phyloP scores from a whole-genome alignment of 92 coral and sea anemone species.

The Ricordea florida region DNA sequence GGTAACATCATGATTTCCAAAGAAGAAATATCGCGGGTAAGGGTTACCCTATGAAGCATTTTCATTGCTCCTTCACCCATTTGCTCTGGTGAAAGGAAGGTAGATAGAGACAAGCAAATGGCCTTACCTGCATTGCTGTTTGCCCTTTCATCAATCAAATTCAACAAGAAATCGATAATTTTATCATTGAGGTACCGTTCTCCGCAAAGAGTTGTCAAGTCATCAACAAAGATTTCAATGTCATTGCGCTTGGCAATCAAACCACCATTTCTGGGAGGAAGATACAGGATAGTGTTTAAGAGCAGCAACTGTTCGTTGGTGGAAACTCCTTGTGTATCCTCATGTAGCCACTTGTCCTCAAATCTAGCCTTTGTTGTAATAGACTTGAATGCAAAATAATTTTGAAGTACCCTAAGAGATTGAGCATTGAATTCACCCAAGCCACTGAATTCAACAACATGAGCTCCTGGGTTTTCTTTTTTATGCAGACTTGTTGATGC shows the following conservation, averaged over 20 bases:
- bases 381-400: not conserved
- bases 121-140: too few species aligned
- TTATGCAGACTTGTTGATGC: not conserved
- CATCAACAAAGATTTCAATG: not conserved
- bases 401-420: constrained; percentile 4
- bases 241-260: not conserved
- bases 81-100: not conserved
- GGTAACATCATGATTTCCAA: not conserved
- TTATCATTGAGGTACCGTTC: too few species aligned
- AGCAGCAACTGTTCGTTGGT: not conserved
- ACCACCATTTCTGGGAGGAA: not conserved
- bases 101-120: not conserved
- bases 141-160: too few species aligned
- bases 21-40: not conserved
- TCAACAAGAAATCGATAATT: too few species aligned
- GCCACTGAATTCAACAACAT: not conserved
- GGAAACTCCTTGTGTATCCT: not conserved
- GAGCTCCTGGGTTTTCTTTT: not conserved
- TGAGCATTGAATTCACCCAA: not conserved
- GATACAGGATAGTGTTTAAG: not conserved
- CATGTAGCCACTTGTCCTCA: not conserved
- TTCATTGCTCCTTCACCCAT: constrained; percentile 7
- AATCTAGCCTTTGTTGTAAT: not conserved
- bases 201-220: not conserved
- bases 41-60: too few species aligned